These are phyloP conservation scores for Apostichopus parvimensis DNA, from an alignment of 35 echinoderm and acorn worm species.

Conservation along the genomic window DNA sequence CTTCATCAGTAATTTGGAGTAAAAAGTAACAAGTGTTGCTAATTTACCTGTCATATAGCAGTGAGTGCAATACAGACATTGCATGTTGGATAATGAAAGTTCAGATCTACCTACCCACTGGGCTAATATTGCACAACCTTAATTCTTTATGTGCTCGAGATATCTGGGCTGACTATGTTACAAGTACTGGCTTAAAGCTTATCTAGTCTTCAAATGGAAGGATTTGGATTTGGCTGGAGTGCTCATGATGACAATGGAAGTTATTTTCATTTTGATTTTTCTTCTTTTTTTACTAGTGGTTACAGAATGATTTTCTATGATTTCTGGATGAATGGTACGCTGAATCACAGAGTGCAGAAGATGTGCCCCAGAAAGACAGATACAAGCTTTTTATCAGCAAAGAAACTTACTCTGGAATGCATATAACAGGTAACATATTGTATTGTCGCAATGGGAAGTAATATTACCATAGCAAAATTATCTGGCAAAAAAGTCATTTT, in stretches of 20 bases:
- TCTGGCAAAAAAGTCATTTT: not conserved
- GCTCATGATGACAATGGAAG: too few relatives aligned
- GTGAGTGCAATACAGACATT: not conserved
- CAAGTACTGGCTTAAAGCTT: too few relatives aligned
- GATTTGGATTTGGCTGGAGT: too few relatives aligned
- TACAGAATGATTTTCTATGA: slow-evolving; percentile 50
- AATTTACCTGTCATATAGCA: not conserved
- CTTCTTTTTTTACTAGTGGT: slow-evolving; percentile 53
- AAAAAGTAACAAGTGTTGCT: not conserved
- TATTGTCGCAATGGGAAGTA: not conserved
- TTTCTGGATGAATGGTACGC: slow-evolving; percentile 62
- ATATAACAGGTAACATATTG: slow-evolving; percentile 57
- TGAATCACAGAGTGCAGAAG: not conserved
- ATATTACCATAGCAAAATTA: not conserved
- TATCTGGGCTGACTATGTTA: too few relatives aligned
- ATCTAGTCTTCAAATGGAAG: not conserved
- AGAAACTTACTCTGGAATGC: slow-evolving; percentile 51
- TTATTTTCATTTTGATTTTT: not conserved
- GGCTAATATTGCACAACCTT: too few relatives aligned
- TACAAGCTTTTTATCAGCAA: slow-evolving; percentile 52
- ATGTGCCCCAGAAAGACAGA: slow-evolving; percentile 1
- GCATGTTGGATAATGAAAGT: not conserved
- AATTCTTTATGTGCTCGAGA: too few relatives aligned
- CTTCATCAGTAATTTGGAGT: not conserved
- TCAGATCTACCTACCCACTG: not conserved